Base-by-base conservation (phyloP, 2,797 vertebrate species). In the Tapera naevia region DNA sequence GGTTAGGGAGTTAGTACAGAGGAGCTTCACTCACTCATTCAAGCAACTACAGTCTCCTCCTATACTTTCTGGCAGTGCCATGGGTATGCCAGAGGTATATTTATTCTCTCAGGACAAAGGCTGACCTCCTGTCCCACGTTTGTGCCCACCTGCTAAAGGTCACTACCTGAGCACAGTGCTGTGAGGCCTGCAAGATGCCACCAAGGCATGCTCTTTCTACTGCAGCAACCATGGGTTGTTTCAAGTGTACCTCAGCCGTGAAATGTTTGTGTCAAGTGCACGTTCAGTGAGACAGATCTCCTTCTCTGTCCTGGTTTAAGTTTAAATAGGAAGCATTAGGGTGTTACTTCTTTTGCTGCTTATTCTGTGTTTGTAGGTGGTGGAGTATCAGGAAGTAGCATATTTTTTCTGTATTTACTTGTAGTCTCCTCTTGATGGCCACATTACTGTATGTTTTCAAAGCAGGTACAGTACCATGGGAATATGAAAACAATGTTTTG, bases 361-460 rank as follows among this genome's bases (percentile, higher is more conserved):
- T 2, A 3, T 61, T 88, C 61, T 88, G 56, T 39, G 61, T 78
- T 70, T 70, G 50, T 70, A 51, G 35, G 60, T 50, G 39, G 51
- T 78, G 51, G 71, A 92, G 61, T 70, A 79, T 19, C 7, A 39
- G 56, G 58, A 91, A 80, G 18, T 25, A 32, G 71, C 25, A 56
- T 37, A 43, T 79, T 86, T 94, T 50, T 75, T 69, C 64, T 91
- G 89, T 89, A 95, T 94, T 96, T 97, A 64, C 96, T 88, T 74
- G 51, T 56, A 37, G 9, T 95, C 24, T 88, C 93, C 93, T 97
- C 93, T 94, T 94, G 91, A 67, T 96, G 95, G 95, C 96, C 92
- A 85, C 56, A 56, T 96, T 91, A 85, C 65, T 76, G 66, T 95
- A 53, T 56, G 46, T 92, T 89, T 91, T 83, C 48, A 48, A 92